These are phyloP conservation scores for Bombyx mori DNA, from an alignment of 1,140 invertebrate species.

Conservation along the genomic window DNA sequence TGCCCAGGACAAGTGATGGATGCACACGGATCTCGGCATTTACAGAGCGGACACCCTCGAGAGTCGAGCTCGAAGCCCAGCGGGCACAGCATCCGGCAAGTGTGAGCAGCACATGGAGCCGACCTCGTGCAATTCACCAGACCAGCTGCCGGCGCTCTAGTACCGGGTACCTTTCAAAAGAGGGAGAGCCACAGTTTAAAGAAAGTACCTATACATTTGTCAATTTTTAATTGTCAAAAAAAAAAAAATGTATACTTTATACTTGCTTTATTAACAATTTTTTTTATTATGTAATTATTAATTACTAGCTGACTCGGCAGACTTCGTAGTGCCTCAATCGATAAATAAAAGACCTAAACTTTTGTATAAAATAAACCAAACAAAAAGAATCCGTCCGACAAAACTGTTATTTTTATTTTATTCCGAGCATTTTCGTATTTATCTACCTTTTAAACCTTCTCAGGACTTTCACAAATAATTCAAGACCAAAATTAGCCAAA, in stretches of 20 bases:
- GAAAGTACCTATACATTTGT: too few species aligned
- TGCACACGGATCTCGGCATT: slow-evolving; percentile 85
- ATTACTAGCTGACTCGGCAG: too few species aligned
- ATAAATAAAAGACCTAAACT: too few species aligned
- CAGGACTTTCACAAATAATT: too few species aligned
- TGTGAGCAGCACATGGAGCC: slow-evolving; percentile 81
- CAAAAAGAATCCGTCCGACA: too few species aligned
- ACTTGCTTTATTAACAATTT: not conserved
- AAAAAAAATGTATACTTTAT: too few species aligned
- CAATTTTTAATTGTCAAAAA: not conserved
- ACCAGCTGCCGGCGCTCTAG: slow-evolving; percentile 74
- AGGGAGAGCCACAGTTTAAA: not conserved
- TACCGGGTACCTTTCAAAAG: slow-evolving; percentile 74
- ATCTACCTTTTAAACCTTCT: too few species aligned
- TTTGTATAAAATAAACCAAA: too few species aligned
- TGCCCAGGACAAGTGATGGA: slow-evolving; percentile 81
- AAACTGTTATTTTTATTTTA: too few species aligned
- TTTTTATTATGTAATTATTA: not conserved
- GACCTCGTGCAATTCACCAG: slow-evolving; percentile 81
- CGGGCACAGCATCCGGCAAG: slow-evolving; percentile 90
- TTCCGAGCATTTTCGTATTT: too few species aligned
- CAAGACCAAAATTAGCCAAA: too few species aligned
- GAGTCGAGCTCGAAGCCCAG: slow-evolving; percentile 82
- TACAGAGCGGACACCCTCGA: slow-evolving; percentile 84
- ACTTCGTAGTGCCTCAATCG: too few species aligned